phyloP scores from a whole-genome alignment of 2,797 vertebrate genomes.

The Vespertilio murinus region DNA sequence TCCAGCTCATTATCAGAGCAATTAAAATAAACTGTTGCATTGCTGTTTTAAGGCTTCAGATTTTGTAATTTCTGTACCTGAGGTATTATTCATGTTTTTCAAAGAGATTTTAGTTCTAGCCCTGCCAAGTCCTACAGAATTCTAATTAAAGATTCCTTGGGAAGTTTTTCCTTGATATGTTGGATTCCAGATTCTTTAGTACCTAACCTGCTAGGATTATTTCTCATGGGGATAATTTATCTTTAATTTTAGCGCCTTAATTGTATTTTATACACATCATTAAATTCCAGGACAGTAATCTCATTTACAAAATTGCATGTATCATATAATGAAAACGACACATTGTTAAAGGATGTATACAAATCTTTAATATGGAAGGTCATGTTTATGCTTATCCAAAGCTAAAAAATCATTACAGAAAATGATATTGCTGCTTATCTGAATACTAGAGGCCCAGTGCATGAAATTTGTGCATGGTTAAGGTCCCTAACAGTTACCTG shows the following conservation, averaged over 20 bases:
- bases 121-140: slow-evolving; percentile 41
- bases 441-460: not conserved
- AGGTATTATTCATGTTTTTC: slow-evolving; percentile 45
- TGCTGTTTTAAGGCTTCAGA: not conserved
- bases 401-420: not conserved
- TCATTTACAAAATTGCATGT: slow-evolving; percentile 1
- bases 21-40: slow-evolving; percentile 25
- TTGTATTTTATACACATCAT: slow-evolving; percentile 47
- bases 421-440: not conserved
- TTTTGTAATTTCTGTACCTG: not conserved
- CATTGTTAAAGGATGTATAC: not conserved
- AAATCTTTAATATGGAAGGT: not conserved
- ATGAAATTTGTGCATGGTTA: too few relatives aligned
- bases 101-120: not conserved
- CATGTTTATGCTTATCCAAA: not conserved
- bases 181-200: slow-evolving; percentile 48
- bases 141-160: slow-evolving; percentile 64
- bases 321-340: slow-evolving; percentile 33
- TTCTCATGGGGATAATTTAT: slow-evolving; percentile 47
- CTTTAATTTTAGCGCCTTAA: slow-evolving; percentile 47
- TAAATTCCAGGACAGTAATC: slow-evolving; percentile 26
- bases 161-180: slow-evolving; percentile 25
- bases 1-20: slow-evolving; percentile 14
- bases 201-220: slow-evolving; percentile 26
- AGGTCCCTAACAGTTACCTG: too few relatives aligned